Evolutionary conservation across 37 sponge, comb jelly and placozoan species (phyloP).

Genomic region (Geodia barretti): DNA sequence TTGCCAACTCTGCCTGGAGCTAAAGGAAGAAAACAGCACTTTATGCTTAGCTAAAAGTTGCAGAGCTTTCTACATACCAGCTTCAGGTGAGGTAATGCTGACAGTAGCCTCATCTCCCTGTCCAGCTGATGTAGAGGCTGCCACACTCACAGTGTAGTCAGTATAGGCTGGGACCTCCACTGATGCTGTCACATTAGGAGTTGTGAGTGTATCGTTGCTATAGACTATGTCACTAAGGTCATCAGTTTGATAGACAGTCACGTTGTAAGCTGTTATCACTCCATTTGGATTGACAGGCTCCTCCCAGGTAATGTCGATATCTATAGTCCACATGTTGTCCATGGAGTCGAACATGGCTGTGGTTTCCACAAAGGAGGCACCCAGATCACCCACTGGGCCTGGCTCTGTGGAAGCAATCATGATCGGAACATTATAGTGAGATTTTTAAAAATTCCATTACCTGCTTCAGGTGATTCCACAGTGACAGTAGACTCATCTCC

Average conservation of each 20-base stretch:
- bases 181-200: background rate
- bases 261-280: background rate
- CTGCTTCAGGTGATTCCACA: constrained; percentile 20
- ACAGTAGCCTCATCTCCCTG: background rate
- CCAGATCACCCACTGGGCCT: constrained; percentile 6
- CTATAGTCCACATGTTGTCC: background rate
- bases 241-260: background rate
- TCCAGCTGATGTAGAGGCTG: constrained; percentile 17
- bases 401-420: constrained; percentile 5
- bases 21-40: too few species aligned
- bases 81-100: constrained; percentile 12
- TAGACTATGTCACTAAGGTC: background rate
- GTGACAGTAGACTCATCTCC: background rate
- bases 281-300: constrained; percentile 3
- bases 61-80: constrained; percentile 39
- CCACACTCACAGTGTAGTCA: constrained; percentile 21
- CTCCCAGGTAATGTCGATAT: background rate
- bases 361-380: background rate
- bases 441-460: constrained; percentile 26
- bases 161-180: background rate
- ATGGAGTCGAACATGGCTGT: background rate
- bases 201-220: background rate
- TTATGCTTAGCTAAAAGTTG: too few species aligned
- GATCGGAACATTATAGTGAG: too few species aligned
- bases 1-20: background rate